These are phyloP conservation scores for Pammene aurita DNA, from an alignment of 2,888 invertebrate species.

Conservation along the genomic window DNA sequence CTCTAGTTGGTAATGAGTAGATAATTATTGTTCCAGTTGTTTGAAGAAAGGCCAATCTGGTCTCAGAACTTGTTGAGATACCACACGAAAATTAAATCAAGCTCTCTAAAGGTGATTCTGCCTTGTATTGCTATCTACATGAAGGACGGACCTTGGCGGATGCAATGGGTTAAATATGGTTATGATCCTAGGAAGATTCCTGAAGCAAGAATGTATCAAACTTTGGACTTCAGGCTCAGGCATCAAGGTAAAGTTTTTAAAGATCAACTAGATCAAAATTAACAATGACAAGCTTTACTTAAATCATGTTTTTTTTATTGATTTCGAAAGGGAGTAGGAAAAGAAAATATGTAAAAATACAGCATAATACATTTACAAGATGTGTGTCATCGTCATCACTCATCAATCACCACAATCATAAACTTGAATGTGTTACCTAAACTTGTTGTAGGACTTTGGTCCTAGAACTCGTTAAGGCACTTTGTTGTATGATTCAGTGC, in stretches of 20 bases:
- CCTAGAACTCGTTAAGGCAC: not conserved
- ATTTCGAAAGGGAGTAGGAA: too few relatives aligned
- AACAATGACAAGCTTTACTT: too few relatives aligned
- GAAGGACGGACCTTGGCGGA: slow-evolving; percentile 95
- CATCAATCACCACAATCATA: too few relatives aligned
- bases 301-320: too few relatives aligned
- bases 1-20: not conserved
- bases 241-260: slow-evolving; percentile 77
- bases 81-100: slow-evolving; percentile 83
- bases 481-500: not conserved
- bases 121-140: slow-evolving; percentile 94
- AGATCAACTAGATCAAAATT: too few relatives aligned
- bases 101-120: slow-evolving; percentile 89
- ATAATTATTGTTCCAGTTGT: slow-evolving; percentile 80
- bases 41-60: slow-evolving; percentile 95
- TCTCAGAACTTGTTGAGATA: slow-evolving; percentile 89
- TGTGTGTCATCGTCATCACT: too few relatives aligned
- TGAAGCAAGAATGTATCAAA: slow-evolving; percentile 92
- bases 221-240: slow-evolving; percentile 91
- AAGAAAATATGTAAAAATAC: too few relatives aligned
- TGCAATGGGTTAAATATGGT: slow-evolving; percentile 94
- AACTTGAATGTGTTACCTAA: too few relatives aligned
- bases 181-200: slow-evolving; percentile 95
- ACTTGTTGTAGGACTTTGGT: too few relatives aligned
- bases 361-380: too few relatives aligned